Base-by-base conservation (phyloP, 2,797 vertebrate genomes). In the Pampus argenteus region DNA sequence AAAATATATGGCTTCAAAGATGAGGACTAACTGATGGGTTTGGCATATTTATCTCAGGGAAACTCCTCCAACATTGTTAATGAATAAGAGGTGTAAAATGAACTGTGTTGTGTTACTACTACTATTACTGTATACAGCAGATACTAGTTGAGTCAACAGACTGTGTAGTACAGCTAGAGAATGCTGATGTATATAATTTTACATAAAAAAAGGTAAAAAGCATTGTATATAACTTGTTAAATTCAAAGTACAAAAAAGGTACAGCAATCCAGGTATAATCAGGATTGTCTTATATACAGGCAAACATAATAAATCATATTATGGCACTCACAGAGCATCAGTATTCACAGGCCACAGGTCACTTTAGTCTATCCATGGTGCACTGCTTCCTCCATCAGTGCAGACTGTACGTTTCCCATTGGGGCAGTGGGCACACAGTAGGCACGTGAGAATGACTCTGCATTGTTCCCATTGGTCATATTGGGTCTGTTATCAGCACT, bases 401-500 rank as follows among this genome's bases (percentile, higher is more conserved):
- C 59, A 63, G 69, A 81, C 72, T 56, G 72, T 70, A 71, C 65
- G 57, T 79, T 89, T 87, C 83, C 90, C 85, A 79, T 86, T 76
- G 79, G 77, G 57, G 71, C 72, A 72, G 70, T 42, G 83, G 89
- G 88, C 86, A 84, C 83, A 77, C 74, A 87, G 82, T 82, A 73
- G 89, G 90, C 91, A 88, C 83, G 87, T 90, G 88, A 92, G 86
- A 91, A 88, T 77, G 79, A 74, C 84, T 65, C 29, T 3, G 78
- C 76, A 92, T 89, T 93, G 92, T 93, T 93, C 87, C 84, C 76
- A 59, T 50, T 72, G 89, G 79, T 90, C 89, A 78, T 85, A 90
- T 89, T 90, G 82, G 85, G 57, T 62, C 69, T 40, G 71, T 88
- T 92, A 93, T 91, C 89, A 17, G 82, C 79, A 45, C 61, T 84